Base-by-base conservation (phyloP, 2,888 invertebrate genomes). In the Lathronympha strigana region DNA sequence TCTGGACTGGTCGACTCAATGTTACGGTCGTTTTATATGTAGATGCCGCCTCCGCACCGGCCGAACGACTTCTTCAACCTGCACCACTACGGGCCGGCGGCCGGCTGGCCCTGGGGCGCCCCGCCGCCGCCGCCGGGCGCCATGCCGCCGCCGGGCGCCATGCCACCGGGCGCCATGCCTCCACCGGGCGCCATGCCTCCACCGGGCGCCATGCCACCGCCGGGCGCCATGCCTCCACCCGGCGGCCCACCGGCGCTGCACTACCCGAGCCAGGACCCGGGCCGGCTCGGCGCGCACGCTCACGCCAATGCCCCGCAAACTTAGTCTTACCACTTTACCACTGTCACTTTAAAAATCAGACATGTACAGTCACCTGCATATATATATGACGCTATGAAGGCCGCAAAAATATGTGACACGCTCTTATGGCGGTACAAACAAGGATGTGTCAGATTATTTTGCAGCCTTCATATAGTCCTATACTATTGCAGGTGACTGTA, bases 251-350 rank as follows among this genome's bases (percentile, higher is more conserved):
- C 94, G 0, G 92, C 94, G 0, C 91, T 95, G 51, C 98, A 99
- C 88, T 99, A 99, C 93, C 99, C 99, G 3, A 98, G 98, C 80
- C 99, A 99, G 87, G 99, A 99, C 93, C 99, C 99, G 0, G 95
- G 96, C 40, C 93, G 98, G 28, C 94, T 98, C 87, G 98, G 98
- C 0, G 95, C 97, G 0, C 92, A 92, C 62, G 90, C 91, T 0
- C 90, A 90, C 57, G 84, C 88, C 4, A 85, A 85, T 63, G 74
- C 81, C 0, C 90, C 88, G 3, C 90, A 90, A 69, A 83, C 88
- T 0, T 90, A 88, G 66, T 23, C 15, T 38, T 15, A 17, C 38
- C 19, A 17, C 13, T 11, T 33, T 28, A 19, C 1, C 8, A 0
- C 4, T 25, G 25, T n/a, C n/a, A 25, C 25, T 1, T 1, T 6